Evolutionary conservation across 2,113 vertebrate species (phyloP).

Genomic region (Amazona vittata): DNA sequence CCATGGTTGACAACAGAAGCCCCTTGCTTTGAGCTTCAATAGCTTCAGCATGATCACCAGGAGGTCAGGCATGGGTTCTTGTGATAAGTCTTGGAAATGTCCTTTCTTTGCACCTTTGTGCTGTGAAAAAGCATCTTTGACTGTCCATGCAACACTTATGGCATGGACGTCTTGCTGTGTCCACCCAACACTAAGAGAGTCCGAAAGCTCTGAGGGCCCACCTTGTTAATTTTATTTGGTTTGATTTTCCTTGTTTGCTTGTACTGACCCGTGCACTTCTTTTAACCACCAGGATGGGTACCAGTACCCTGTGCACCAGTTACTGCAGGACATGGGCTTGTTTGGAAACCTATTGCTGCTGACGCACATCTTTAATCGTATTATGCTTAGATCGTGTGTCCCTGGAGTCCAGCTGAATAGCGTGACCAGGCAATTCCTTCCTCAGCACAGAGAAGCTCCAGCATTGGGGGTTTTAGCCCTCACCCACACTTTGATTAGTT

Average conservation of each 20-base stretch:
- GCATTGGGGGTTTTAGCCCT: not conserved
- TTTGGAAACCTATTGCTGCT: not conserved
- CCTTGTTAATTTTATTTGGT: not conserved
- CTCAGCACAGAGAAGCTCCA: not conserved
- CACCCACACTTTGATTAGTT: not conserved
- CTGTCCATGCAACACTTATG: not conserved
- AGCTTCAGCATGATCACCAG: not conserved
- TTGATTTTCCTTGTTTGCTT: not conserved
- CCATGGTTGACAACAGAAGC: not conserved
- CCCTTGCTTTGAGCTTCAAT: not conserved
- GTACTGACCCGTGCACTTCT: fast-evolving
- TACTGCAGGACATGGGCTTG: not conserved
- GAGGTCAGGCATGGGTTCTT: not conserved
- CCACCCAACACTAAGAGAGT: not conserved
- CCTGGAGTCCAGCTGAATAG: not conserved
- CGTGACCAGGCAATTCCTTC: not conserved
- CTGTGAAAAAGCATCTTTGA: not conserved
- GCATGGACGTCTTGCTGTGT: not conserved
- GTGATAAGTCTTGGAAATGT: not conserved
- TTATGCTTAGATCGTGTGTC: not conserved
- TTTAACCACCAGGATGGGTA: not conserved
- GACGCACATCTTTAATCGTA: not conserved
- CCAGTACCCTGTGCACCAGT: not conserved
- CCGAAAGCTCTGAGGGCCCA: not conserved
- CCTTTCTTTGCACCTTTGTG: not conserved